Evolutionary conservation across 2,797 vertebrate genomes (phyloP).

Genomic region (Lagodon rhomboides): DNA sequence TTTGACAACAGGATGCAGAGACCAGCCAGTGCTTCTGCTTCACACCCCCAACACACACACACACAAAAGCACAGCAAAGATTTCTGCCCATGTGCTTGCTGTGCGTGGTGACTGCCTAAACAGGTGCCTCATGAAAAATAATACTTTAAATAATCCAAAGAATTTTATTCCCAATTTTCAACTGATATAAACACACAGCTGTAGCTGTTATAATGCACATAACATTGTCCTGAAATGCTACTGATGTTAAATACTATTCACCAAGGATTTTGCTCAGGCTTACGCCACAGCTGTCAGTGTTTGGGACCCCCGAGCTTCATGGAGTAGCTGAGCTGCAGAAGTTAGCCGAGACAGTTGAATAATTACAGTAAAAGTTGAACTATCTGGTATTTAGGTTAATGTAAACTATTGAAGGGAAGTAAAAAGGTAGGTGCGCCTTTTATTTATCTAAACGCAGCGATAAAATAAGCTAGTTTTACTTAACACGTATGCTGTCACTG

Average conservation of each 20-base stretch:
- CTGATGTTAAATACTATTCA: background rate
- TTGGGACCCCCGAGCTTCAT: slow-evolving; percentile 53
- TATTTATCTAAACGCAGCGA: background rate
- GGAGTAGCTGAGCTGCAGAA: background rate
- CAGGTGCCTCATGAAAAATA: slow-evolving; percentile 60
- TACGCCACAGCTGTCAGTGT: background rate
- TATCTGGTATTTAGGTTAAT: background rate
- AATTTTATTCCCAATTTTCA: background rate
- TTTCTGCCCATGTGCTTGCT: slow-evolving; percentile 42
- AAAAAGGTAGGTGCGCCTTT: background rate
- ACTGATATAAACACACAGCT: accelerated
- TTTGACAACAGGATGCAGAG: slow-evolving; percentile 65
- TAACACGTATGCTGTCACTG: background rate
- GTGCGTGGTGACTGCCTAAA: slow-evolving; percentile 1
- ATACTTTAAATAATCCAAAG: background rate
- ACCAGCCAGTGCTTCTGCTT: slow-evolving; percentile 16
- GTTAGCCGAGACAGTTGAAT: background rate
- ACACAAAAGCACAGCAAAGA: background rate
- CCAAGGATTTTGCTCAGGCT: slow-evolving; percentile 16
- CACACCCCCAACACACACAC: slow-evolving; percentile 50
- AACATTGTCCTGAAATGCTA: accelerated
- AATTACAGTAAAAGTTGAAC: background rate
- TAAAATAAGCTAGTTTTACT: background rate
- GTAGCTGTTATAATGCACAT: accelerated
- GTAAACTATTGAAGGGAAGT: background rate